Conservation (phyloP, 1,140 invertebrate species). For the Ephestia elutella region DNA sequence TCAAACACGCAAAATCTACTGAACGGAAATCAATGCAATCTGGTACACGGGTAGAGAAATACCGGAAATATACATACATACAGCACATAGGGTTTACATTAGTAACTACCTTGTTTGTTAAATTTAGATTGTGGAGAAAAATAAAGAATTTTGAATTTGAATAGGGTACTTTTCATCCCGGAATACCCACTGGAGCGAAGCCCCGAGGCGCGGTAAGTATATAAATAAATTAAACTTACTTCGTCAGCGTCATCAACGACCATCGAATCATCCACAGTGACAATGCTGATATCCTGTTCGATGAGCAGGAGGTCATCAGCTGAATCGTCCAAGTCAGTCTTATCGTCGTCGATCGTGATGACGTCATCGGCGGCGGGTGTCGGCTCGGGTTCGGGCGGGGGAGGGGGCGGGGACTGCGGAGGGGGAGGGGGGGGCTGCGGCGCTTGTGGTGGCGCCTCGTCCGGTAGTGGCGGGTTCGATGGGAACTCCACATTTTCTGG, state of each 20-base stretch:
- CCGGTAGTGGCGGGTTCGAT: slow-evolving; percentile 75
- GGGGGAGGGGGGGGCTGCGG: slow-evolving; percentile 51
- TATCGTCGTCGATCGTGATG: slow-evolving; percentile 8
- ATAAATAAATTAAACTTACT: no score
- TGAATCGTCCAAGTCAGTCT: slow-evolving; percentile 3
- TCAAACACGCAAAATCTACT: no score
- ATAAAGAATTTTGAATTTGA: no score
- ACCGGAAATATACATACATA: no score
- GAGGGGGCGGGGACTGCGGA: slow-evolving; percentile 28
- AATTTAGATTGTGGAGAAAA: no score
- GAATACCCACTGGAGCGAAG: no score
- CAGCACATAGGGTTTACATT: no score
- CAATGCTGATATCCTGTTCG: neutral
- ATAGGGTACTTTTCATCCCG: no score
- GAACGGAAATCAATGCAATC: no score
- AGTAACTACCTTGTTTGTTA: no score
- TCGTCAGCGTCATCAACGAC: slow-evolving; percentile 32
- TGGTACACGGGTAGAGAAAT: no score
- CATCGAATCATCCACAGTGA: neutral
- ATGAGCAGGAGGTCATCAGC: neutral
- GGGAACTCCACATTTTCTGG: slow-evolving; percentile 51
- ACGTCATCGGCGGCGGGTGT: slow-evolving; percentile 2
- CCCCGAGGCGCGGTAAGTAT: no score
- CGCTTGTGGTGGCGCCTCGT: slow-evolving; percentile 52
- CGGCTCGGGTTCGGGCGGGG: slow-evolving; percentile 21